Conservation (phyloP, 2,113 vertebrate genomes). For the Elephas maximus region DNA sequence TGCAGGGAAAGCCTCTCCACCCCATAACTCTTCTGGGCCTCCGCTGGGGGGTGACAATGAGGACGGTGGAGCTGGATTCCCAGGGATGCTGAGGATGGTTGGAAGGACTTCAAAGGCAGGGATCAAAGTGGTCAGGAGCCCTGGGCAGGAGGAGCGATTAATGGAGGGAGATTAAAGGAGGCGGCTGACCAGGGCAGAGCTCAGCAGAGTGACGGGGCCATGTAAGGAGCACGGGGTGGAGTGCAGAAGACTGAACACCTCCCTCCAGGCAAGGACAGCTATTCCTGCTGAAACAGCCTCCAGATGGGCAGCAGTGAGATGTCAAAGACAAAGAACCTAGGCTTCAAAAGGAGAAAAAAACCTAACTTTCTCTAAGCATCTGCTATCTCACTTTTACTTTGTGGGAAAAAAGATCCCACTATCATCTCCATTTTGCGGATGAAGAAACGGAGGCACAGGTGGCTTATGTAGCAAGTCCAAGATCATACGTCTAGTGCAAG, state of each 20-base stretch:
- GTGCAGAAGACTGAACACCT: background rate
- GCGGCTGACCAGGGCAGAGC: background rate
- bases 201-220: too few relatives aligned
- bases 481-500: too few relatives aligned
- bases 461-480: background rate
- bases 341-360: background rate
- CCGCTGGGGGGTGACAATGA: background rate
- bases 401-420: too few relatives aligned
- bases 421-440: background rate
- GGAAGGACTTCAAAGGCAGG: background rate
- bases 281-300: background rate
- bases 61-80: background rate
- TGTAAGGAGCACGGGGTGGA: too few relatives aligned
- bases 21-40: background rate
- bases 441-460: background rate
- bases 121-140: background rate
- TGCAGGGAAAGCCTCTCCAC: background rate
- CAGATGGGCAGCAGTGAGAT: too few relatives aligned
- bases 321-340: background rate
- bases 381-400: background rate
- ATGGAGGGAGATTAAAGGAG: background rate
- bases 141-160: background rate
- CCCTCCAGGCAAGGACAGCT: background rate
- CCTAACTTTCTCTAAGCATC: background rate
- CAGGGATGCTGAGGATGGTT: background rate